Evolutionary conservation across 2,797 vertebrate genomes (phyloP).

Genomic region (Eulemur mongoz): DNA sequence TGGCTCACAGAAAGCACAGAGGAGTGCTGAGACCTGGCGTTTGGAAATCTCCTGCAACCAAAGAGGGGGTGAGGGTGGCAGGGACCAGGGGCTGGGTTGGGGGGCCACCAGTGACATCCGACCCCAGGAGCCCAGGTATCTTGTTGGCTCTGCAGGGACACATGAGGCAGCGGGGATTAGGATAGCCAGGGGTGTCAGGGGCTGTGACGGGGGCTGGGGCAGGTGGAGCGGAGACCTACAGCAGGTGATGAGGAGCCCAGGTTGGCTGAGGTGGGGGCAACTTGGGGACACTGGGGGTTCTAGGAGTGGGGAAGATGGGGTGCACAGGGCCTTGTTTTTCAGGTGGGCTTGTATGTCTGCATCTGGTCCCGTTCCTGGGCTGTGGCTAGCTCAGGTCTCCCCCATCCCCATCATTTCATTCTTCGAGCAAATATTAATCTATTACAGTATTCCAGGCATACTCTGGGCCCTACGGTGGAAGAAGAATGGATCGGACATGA

Average conservation of each 20-base stretch:
- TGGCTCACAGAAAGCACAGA: not conserved
- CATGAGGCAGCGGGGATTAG: slow-evolving; percentile 58
- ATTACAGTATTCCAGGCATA: not conserved
- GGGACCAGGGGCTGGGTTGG: not conserved
- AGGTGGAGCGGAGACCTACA: accelerated
- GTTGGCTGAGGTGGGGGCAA: not conserved
- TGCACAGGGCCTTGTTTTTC: not conserved
- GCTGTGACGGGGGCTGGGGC: not conserved
- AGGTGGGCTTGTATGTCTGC: not conserved
- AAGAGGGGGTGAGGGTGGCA: not conserved
- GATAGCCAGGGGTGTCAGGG: slow-evolving; percentile 45
- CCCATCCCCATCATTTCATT: not conserved
- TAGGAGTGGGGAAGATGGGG: not conserved
- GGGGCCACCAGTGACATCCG: not conserved
- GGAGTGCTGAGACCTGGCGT: not conserved
- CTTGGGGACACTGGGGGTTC: not conserved
- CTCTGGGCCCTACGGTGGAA: not conserved
- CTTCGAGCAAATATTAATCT: not conserved
- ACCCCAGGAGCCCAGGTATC: not conserved
- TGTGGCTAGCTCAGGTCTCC: not conserved
- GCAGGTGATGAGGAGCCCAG: not conserved
- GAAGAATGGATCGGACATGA: not conserved
- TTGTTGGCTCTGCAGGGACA: not conserved
- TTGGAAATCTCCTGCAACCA: not conserved
- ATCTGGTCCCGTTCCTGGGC: not conserved